Evolutionary conservation across 2,888 invertebrate genomes (phyloP).

Genomic region (Eutolmus rufibarbis): DNA sequence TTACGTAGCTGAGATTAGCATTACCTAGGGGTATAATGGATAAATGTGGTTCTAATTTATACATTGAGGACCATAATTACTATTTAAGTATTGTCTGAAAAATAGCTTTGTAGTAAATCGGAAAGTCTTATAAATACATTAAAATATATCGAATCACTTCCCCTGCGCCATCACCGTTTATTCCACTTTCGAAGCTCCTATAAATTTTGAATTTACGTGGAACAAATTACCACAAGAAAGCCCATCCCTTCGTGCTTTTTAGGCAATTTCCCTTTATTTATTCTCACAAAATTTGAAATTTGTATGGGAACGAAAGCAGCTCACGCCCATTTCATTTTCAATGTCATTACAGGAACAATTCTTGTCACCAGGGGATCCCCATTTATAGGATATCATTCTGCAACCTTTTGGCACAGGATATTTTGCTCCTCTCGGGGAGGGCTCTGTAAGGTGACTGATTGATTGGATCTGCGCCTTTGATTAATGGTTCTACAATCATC

Average conservation of each 20-base stretch:
- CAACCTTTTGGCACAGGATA: constrained; percentile 10
- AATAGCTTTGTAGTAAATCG: not conserved
- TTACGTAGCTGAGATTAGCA: not conserved
- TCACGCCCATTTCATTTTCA: not conserved
- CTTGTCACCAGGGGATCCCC: constrained; percentile 2
- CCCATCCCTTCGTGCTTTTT: not conserved
- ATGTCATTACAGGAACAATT: constrained; percentile 8
- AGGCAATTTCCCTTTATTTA: not conserved
- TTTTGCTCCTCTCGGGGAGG: not conserved
- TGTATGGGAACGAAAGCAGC: not conserved
- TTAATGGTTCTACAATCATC: constrained; percentile 20
- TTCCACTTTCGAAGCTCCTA: not conserved
- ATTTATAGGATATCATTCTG: constrained; percentile 8
- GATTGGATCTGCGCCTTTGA: constrained; percentile 8
- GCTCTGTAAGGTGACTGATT: constrained; percentile 14
- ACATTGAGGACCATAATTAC: not conserved
- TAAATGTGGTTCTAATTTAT: not conserved
- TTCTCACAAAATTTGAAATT: not conserved
- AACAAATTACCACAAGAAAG: not conserved
- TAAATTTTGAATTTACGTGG: not conserved
- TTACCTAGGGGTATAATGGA: not conserved
- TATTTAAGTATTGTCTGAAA: not conserved
- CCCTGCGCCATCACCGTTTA: not conserved
- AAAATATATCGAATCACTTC: not conserved
- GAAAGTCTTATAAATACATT: not conserved